phyloP scores from a whole-genome alignment of 2,888 invertebrate species.

The Rosalia funebris region DNA sequence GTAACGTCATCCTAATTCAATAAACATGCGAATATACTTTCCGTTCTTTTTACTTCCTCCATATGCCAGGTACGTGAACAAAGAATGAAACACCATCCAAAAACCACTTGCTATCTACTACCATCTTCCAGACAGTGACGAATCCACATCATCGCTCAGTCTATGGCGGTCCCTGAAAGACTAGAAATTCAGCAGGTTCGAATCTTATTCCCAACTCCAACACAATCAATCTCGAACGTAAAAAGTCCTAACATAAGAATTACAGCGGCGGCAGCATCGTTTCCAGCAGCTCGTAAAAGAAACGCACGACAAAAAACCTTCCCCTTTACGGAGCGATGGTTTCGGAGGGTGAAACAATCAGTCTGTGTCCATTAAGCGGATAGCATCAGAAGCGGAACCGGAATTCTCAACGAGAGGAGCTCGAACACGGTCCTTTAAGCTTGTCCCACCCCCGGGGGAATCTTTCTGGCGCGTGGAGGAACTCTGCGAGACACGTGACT shows the following conservation, averaged over 20 bases:
- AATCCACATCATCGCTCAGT: conserved; percentile 12
- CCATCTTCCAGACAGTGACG: background rate
- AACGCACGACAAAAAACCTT: conserved; percentile 38
- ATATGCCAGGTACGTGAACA: too few relatives aligned
- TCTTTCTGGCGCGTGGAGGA: conserved; percentile 36
- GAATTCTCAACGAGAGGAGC: conserved; percentile 40
- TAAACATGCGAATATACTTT: too few relatives aligned
- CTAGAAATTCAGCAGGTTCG: conserved; percentile 18
- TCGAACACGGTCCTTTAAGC: conserved; percentile 47
- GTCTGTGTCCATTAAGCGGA: conserved; percentile 49
- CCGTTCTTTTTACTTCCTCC: too few relatives aligned
- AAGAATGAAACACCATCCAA: too few relatives aligned
- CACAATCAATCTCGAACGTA: conserved; percentile 41
- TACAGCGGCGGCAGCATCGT: conserved; percentile 43
- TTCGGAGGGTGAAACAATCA: conserved; percentile 50
- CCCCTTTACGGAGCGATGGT: conserved; percentile 46
- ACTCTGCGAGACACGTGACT: conserved; percentile 43
- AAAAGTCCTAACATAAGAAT: conserved; percentile 43
- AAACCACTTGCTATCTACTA: background rate
- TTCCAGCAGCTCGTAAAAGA: conserved; percentile 48
- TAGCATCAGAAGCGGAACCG: conserved; percentile 38
- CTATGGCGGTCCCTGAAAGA: conserved; percentile 1
- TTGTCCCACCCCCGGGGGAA: conserved; percentile 41
- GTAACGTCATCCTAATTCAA: too few relatives aligned
- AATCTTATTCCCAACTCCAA: conserved; percentile 32